Evolutionary conservation across 2,113 vertebrate genomes (phyloP), one percentile per base, ranked within the genome.

Genomic region (Cercocebus atys): DNA sequence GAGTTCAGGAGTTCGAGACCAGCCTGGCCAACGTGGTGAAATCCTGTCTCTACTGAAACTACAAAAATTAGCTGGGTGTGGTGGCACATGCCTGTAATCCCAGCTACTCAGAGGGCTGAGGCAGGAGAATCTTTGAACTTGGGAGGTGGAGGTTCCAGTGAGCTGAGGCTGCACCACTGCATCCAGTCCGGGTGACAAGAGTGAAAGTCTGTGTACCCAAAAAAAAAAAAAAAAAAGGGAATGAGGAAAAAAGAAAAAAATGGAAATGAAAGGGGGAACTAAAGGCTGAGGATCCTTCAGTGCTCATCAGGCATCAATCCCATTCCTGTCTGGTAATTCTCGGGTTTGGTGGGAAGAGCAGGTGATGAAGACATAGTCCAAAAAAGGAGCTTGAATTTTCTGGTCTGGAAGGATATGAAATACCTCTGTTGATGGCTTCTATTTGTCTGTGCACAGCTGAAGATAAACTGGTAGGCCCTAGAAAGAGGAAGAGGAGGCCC

Each of bases 351-450:
- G 50, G 32, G 4, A 70, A 81, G 20, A 23, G n/a, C 40, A 64
- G 23, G 16, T 4, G 3, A n/a, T 11, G 45, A n/a, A 68, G 90
- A 30, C 61, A 38, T 35, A 25, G 7, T 35, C 20, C 38, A 43
- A 8, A 4, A 16, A 11, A 45, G 45, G 59, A 47, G 64, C 40
- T 3, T 52, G 76, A 10, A 13, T 30, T 52, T 59, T 45, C 55
- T 32, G 83, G n/a, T 27, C 17, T 40, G 90, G 64, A 85, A 83
- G 90, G 59, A 43, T 17, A 27, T 2, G 61, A n/a, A 3, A 35
- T 82, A 93, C 82, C 94, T 96, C 57, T 91, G 70, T 11, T 96
- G 25, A 85, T 3, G 72, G 96, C 70, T 8, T 90, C 86, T 27
- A 20, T 43, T 55, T 76, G 92, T 20, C 76, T 52, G 38, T 68